Evolutionary conservation across 2,888 invertebrate species (phyloP).

Genomic region (Hipparchia semele): DNA sequence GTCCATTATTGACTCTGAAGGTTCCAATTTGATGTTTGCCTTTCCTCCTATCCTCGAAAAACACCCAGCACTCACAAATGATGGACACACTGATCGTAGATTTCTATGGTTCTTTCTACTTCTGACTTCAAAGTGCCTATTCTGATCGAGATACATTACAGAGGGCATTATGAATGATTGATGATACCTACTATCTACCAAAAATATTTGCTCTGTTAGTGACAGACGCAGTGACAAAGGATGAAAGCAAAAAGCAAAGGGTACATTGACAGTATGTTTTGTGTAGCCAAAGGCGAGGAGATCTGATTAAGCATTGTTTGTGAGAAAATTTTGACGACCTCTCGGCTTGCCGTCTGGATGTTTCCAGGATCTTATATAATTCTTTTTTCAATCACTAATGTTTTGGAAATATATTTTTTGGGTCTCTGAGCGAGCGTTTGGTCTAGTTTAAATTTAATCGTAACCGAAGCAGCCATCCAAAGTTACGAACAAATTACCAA

Average conservation of each 20-base stretch:
- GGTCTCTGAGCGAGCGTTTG: too few species aligned
- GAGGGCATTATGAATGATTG: conserved; percentile 14
- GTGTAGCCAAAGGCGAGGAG: neutral
- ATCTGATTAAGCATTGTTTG: neutral
- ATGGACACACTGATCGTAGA: too few species aligned
- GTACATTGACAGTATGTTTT: conserved; percentile 12
- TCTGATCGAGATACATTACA: conserved; percentile 2
- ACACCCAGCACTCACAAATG: too few species aligned
- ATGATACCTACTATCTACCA: neutral
- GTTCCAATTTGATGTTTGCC: neutral
- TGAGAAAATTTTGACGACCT: neutral
- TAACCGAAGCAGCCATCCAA: too few species aligned
- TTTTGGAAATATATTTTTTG: too few species aligned
- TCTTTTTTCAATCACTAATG: too few species aligned
- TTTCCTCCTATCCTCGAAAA: too few species aligned
- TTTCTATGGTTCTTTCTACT: too few species aligned
- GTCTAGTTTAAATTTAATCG: too few species aligned
- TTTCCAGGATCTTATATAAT: too few species aligned
- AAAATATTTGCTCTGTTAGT: conserved; percentile 18
- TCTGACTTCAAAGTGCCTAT: neutral
- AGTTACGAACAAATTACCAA: too few species aligned
- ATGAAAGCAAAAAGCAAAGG: conserved; percentile 12
- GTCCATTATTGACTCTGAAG: too few species aligned
- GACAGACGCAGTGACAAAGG: conserved; percentile 23
- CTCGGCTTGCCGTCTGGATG: neutral